Base-by-base conservation (phyloP, 2,888 invertebrate genomes). In the Pristionchus exspectatus region DNA sequence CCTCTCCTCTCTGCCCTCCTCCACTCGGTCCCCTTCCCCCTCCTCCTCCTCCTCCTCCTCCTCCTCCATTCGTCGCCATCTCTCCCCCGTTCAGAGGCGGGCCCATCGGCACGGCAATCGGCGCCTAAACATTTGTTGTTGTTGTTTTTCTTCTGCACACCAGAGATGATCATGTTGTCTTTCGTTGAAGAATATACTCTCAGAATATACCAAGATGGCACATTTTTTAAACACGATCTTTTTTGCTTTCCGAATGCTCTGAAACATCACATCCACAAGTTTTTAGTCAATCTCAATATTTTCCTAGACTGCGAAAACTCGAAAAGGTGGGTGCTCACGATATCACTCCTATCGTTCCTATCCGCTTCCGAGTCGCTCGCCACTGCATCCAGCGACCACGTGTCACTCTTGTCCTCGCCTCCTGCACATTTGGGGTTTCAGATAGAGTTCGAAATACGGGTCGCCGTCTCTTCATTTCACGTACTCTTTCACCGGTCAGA, bases 361-460 rank as follows among this genome's bases (percentile, higher is more conserved):
- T 94, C 94, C 0, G 91, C 92, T 96, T 99, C 98, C 10, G 98
- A 98, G 95, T 99, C 98, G 90, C 98, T 98, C 0, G 98, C 98
- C 89, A 98, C 95, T 81, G 98, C 98, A 95, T 99, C 98, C 0
- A 98, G 98, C 92, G 98, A 98, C 98, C 98, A 99, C 0, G 98
- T 99, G 95, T 99, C 93, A 72, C 91, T 91, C 21, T 94, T 91
- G 21, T 59, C 59, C 59, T 69, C 69, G n/a, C 14, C 14, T 69
- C n/a, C n/a, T 69, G 21, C 27, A 14, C 27, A 69, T 27, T 50
- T 50, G 9, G 44, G 12, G 44, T 50, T 50, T 50, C 44, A 50
- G n/a, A n/a, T n/a, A n/a, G n/a, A n/a, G n/a, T n/a, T n/a, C n/a
- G n/a, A n/a, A n/a, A n/a, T n/a, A n/a, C n/a, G n/a, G n/a, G n/a